Base-by-base conservation (phyloP, 30 jellyfish, hydroid and myxozoan species). In the Hydractinia symbiolongicarpus region DNA sequence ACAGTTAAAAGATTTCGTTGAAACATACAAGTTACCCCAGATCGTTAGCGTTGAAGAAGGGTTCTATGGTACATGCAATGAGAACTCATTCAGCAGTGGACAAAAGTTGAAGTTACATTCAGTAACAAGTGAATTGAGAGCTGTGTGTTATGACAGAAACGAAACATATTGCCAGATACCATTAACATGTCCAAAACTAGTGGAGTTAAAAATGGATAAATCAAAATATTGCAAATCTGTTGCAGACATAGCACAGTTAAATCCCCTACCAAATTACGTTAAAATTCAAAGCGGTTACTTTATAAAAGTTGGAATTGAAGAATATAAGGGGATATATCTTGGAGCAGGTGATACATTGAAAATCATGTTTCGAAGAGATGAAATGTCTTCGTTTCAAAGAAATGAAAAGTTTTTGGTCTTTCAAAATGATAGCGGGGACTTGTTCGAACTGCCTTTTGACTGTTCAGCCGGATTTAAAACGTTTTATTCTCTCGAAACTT, bases 31-130 rank as follows among this genome's bases (percentile, higher is more conserved):
- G 16, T 81, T 89, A 61, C 96, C 96, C 10, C 96, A 89, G 55
- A 84, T 89, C 20, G 95, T 89, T 40, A 57, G 81, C 21, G 61
- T 89, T 62, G 95, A 73, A 54, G 96, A 89, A 21, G 96, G 96
- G 5, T 79, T 66, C 70, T 89, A 89, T 64, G 94, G 95, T n/a
- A 87, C 72, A 14, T 87, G 76, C 6, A 90, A 84, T 14, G 95
- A 89, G 64, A 76, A 89, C 70, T 83, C 94, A 50, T 76, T 89
- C 73, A 89, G 96, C 72, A 61, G 89, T 16, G 96, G 94, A 13
- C 96, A 89, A 66, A 64, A 83, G 30, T 61, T 89, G 81, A 89
- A 89, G 70, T 54, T 89, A 9, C 96, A 89, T 66, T 89, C 87
- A 66, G 60, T 80, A 72, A 71, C 81, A 21, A 78, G 88, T 4